phyloP scores from a whole-genome alignment of 1,140 invertebrate species.

The Ptiloglossa arizonensis region DNA sequence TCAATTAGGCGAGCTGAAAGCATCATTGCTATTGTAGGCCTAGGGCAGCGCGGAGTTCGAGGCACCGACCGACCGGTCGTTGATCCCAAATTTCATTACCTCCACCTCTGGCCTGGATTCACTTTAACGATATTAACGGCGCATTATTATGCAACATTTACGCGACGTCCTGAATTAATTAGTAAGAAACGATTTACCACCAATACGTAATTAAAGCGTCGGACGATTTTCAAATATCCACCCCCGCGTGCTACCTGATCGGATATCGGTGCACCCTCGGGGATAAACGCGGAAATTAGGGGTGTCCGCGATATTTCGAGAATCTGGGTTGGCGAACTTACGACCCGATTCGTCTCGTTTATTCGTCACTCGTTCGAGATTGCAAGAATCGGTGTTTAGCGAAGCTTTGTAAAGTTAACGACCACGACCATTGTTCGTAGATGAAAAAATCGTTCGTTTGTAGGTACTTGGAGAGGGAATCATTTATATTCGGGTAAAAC shows the following conservation, averaged over 20 bases:
- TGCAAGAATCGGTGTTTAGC: too few species aligned
- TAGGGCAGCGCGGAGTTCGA: background rate
- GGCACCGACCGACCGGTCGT: constrained; percentile 1
- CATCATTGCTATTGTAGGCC: constrained; percentile 35
- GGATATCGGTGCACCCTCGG: too few species aligned
- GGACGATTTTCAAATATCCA: background rate
- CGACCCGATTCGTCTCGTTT: too few species aligned
- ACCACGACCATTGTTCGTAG: too few species aligned
- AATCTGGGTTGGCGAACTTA: too few species aligned
- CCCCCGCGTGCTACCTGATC: too few species aligned
- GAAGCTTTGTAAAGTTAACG: too few species aligned
- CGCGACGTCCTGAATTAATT: constrained; percentile 20
- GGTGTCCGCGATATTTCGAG: background rate
- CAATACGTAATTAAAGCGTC: background rate
- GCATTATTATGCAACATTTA: constrained; percentile 31
- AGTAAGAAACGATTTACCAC: constrained; percentile 24
- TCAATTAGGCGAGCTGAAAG: constrained; percentile 28
- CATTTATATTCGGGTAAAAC: too few species aligned
- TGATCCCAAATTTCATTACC: constrained; percentile 35
- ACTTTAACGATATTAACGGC: background rate
- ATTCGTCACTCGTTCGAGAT: too few species aligned
- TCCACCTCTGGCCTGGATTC: constrained; percentile 16
- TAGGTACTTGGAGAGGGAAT: too few species aligned
- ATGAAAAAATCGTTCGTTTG: too few species aligned
- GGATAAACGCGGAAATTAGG: background rate